Base-by-base conservation (phyloP, 2,113 vertebrate genomes). In the Psammodynastes pulverulentus region DNA sequence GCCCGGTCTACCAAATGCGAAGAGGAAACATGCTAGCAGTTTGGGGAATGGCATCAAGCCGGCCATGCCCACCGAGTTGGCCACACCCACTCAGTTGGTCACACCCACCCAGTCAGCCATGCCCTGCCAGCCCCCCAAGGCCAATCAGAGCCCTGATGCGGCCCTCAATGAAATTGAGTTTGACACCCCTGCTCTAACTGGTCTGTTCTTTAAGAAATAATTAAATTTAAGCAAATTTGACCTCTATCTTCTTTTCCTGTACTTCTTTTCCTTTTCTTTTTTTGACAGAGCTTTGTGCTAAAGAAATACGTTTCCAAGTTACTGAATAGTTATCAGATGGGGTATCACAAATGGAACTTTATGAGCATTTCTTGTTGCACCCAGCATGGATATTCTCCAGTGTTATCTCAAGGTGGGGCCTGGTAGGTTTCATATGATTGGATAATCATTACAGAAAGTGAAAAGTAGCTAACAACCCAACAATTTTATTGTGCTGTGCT, bases 381-480 rank as follows among this genome's bases (percentile, higher is more conserved):
- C 9, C 43, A 86, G 12, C 26, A 24, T 2, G 3, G 45, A 86
- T 0, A 0, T 21, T 92, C 0, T 0, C 26, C 85, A 21, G n/a
- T 45, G 45, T 46, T 91, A 89, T 84, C 53, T 90, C 90, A 86
- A 95, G 95, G 91, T 54, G 26, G 54, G 88, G 84, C 58, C 84
- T 89, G 90, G 24, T 26, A 67, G 91, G 90, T 93, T 92, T 94
- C 62, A 92, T 54, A 26, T 91, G 95, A 94, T 93, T 90, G 23
- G 48, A 45, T 52, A 17, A 93, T 24, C 8, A 86, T 90, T 84
- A 67, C 89, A 46, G 45, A 46, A 92, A 48, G 12, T 39, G 58
- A 17, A 88, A 72, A 92, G 84, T 72, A 84, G 0, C 0, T 58
- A 29, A 45, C 92, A 93, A 67, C 62, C 54, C 29, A 0, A 0